Evolutionary conservation across 2,888 invertebrate species (phyloP).

Genomic region (Melolontha melolontha): DNA sequence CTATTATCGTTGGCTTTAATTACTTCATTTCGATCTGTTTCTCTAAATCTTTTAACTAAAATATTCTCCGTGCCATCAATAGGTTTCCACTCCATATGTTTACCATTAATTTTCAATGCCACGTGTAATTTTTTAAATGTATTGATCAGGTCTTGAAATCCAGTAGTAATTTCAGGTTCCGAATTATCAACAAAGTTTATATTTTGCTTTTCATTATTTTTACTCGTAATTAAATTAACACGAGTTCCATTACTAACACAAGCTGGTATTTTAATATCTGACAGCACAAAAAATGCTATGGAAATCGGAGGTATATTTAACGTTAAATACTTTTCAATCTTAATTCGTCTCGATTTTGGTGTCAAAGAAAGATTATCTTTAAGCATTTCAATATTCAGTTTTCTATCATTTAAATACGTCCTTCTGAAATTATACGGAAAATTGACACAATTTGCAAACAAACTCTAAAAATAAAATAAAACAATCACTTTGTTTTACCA

Average conservation of each 20-base stretch:
- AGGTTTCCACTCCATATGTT: no score
- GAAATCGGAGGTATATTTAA: conserved; percentile 75
- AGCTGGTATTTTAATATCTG: conserved; percentile 73
- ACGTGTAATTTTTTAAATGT: conserved; percentile 48
- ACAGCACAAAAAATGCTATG: conserved; percentile 82
- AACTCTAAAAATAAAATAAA: no score
- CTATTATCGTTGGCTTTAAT: not conserved
- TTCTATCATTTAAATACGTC: conserved; percentile 74
- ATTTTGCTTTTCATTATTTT: conserved; percentile 51
- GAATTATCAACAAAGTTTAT: conserved; percentile 40
- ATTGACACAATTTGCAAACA: no score
- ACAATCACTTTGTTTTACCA: no score
- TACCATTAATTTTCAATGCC: conserved; percentile 48
- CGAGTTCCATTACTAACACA: conserved; percentile 65
- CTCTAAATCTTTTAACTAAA: no score
- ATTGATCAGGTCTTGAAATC: conserved; percentile 16
- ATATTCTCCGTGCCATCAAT: not conserved
- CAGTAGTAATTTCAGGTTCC: conserved; percentile 22
- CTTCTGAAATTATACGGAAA: conserved; percentile 61
- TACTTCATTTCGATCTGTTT: not conserved
- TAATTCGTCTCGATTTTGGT: conserved; percentile 67
- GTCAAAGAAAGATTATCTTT: conserved; percentile 60
- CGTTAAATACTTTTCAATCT: conserved; percentile 66
- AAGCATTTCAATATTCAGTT: conserved; percentile 70
- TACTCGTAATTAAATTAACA: conserved; percentile 54